Base-by-base conservation (phyloP, 2,888 invertebrate species). In the Pemphredon lugubris region DNA sequence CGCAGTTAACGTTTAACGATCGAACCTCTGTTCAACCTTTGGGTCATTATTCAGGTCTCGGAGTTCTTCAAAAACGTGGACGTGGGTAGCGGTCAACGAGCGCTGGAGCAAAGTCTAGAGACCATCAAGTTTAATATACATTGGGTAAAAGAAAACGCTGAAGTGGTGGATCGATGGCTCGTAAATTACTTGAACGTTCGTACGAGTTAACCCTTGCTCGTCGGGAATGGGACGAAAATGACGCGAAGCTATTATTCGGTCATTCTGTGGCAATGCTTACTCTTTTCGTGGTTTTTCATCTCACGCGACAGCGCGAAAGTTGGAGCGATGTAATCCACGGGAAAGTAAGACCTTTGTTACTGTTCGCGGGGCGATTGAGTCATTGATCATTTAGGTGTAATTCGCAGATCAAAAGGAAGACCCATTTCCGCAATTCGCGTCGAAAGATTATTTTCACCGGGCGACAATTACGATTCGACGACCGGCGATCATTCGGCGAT, bases 81-180 rank as follows among this genome's bases (percentile, higher is more conserved):
- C 55, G 90, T 93, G 16, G 93, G 93, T 1, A 91, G 92, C 6
- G 93, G 93, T 81, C 69, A 91, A 82, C 69, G 92, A 82, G 94
- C 95, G 0, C 92, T 95, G 11, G 91, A 94, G 26, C 94, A 94
- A 77, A 95, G 96, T 11, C 88, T 96, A 45, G 97, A 97, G 89
- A 94, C 93, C 0, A 95, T 96, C 20, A 94, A 94, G 9, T 92
- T 95, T 16, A 96, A 97, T 91, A 94, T 96, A 1, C 93, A 95
- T 71, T 97, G 96, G 96, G 94, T 96, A 42, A 87, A 91, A 39
- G 88, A 90, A 30, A 92, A 93, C 78, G 92, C 92, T 37, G 90
- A 91, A 0, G 87, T 89, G 30, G 90, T 93, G 26, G 90, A 91
- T 61, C 83, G 89, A 50, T 93, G 93, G 93, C 90, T 93, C 11